phyloP scores from a whole-genome alignment of 2,888 invertebrate species.

The Chymomyza procnemis region DNA sequence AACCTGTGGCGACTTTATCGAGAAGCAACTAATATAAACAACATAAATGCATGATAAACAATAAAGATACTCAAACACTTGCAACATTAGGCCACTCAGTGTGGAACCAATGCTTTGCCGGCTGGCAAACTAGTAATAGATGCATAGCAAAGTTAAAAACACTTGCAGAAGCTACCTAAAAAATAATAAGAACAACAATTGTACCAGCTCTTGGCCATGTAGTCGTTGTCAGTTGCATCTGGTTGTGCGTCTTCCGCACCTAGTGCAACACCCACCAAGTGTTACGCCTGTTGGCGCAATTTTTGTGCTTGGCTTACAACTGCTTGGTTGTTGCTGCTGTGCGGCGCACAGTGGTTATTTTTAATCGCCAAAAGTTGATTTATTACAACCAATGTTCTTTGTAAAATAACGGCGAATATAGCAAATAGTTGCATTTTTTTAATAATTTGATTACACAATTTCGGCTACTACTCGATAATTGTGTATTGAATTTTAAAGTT shows the following conservation, averaged over 20 bases:
- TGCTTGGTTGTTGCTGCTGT: background rate
- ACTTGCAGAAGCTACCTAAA: conserved; percentile 13
- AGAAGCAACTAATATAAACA: background rate
- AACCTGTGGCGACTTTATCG: conserved; percentile 37
- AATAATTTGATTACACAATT: too few species aligned
- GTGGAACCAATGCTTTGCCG: conserved; percentile 26
- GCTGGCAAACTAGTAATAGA: conserved; percentile 6
- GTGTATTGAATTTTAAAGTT: too few species aligned
- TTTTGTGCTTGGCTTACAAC: background rate
- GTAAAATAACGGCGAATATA: background rate
- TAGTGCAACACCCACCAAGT: conserved; percentile 1
- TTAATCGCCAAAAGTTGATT: too few species aligned
- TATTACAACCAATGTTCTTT: too few species aligned
- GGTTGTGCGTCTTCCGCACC: conserved; percentile 27
- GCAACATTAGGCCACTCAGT: background rate
- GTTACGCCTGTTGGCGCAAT: background rate
- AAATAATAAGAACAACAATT: background rate
- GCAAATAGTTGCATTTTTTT: background rate
- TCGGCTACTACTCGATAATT: too few species aligned
- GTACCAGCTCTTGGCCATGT: background rate
- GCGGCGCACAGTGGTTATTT: background rate
- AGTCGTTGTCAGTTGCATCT: conserved; percentile 4
- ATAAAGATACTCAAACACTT: background rate
- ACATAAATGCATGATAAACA: background rate
- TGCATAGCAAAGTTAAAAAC: background rate